Evolutionary conservation across 92 coral and sea anemone species (phyloP).

Genomic region (Porites divaricata): DNA sequence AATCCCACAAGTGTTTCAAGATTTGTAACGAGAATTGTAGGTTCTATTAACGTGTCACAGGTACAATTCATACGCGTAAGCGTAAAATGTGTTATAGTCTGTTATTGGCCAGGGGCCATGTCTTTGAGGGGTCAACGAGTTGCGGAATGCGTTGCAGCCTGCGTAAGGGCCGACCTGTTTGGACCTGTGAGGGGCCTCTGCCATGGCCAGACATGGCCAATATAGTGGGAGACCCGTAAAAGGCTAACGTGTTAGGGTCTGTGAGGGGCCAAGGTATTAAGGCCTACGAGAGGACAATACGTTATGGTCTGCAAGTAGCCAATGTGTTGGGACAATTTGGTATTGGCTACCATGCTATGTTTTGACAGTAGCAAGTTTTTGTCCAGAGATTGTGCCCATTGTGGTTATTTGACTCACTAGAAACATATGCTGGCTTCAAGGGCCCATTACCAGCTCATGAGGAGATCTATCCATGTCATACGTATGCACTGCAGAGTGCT

Average conservation of each 20-base stretch:
- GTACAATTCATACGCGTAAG: too few relatives aligned
- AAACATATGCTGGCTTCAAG: not conserved
- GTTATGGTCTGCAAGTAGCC: slow-evolving; percentile 1
- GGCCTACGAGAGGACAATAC: slow-evolving; percentile 4
- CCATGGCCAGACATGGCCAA: not conserved
- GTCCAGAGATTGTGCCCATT: too few relatives aligned
- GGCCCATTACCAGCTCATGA: not conserved
- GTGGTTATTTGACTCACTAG: not conserved
- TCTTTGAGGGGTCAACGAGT: too few relatives aligned
- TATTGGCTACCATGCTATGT: too few relatives aligned
- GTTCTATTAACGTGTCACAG: not conserved
- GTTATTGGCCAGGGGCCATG: too few relatives aligned
- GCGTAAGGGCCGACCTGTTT: not conserved
- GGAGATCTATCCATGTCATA: not conserved
- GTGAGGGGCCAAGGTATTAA: slow-evolving; percentile 5
- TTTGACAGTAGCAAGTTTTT: too few relatives aligned
- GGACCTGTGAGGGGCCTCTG: not conserved
- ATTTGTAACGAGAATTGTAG: too few relatives aligned
- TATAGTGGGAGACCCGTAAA: not conserved
- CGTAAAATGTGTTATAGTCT: too few relatives aligned
- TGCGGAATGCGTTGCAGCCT: not conserved
- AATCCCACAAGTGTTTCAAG: too few relatives aligned
- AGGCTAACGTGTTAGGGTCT: not conserved
- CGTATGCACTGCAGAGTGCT: not conserved
- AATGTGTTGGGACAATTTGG: not conserved